Evolutionary conservation across 1,140 invertebrate species (phyloP), one percentile per base, ranked within the genome.

Genomic region (Caenorhabditis tropicalis): DNA sequence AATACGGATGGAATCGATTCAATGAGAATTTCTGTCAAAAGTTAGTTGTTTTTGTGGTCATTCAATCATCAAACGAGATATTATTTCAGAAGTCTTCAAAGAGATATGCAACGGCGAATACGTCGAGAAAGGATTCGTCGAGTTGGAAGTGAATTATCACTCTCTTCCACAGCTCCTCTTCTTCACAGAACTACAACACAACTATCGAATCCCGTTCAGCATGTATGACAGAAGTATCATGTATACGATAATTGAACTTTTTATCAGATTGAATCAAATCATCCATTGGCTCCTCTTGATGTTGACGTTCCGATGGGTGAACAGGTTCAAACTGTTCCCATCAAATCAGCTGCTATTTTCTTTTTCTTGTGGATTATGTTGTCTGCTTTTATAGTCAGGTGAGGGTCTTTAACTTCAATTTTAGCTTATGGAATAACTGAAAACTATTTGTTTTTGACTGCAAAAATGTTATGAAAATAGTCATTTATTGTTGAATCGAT

Each of bases 1-100:
- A 85, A 29, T 85, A 85, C 48, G 84, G 56, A 21, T 85, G 84
- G 84, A 82, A 82, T 53, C 56, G 84, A 39, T 53, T 85, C 10
- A 85, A 82, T 36, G 80, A 85, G n/a, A 82, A 56, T 5, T 85
- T 85, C 29, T 85, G 84, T 82, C 84, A 85, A 79, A 82, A 70
- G 84, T 81, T 7, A 39, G 79, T 31, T 27, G 9, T 82, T 65
- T 0, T 48, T 24, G 12, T 27, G 9, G n/a, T n/a, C n/a, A n/a
- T n/a, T n/a, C n/a, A n/a, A n/a, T n/a, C n/a, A n/a, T n/a, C n/a
- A n/a, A n/a, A n/a, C n/a, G n/a, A n/a, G n/a, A n/a, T n/a, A n/a
- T 51, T 51, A 4, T 16, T 84, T 74, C 70, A 84, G 83, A 84
- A 84, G 83, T 46, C 65, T 84, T n/a, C 83, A 84, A 80, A 12